Evolutionary conservation across 2,888 invertebrate genomes (phyloP).

Genomic region (Azorinus chamasolen): DNA sequence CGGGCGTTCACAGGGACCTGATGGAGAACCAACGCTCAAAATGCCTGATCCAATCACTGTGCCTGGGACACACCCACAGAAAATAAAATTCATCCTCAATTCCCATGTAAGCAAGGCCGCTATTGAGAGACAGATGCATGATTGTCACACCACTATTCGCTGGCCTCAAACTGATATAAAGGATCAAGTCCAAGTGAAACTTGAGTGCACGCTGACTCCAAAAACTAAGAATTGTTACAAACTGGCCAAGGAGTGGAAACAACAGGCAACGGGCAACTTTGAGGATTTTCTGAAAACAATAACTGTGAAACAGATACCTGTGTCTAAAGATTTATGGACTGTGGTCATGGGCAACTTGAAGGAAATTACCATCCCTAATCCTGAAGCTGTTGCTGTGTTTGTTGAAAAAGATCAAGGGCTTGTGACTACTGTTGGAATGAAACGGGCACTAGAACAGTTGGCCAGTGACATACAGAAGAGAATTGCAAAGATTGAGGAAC

Average conservation of each 20-base stretch:
- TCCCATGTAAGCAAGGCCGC: slow-evolving; percentile 9
- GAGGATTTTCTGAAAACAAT: slow-evolving; percentile 23
- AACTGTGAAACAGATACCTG: background rate
- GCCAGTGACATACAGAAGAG: slow-evolving; percentile 3
- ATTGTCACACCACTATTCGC: slow-evolving; percentile 6
- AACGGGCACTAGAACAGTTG: slow-evolving; percentile 1
- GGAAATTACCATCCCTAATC: slow-evolving; percentile 7
- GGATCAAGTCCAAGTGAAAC: slow-evolving; percentile 20
- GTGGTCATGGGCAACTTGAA: slow-evolving; percentile 8
- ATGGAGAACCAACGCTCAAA: slow-evolving; percentile 3
- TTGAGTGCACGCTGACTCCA: slow-evolving; percentile 49
- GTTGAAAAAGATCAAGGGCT: slow-evolving; percentile 8
- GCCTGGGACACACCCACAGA: slow-evolving; percentile 9
- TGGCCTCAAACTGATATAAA: slow-evolving; percentile 21
- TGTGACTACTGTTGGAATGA: slow-evolving; percentile 22
- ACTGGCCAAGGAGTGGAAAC: slow-evolving; percentile 53
- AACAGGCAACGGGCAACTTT: slow-evolving; percentile 31
- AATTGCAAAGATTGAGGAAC: slow-evolving; percentile 23
- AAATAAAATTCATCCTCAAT: slow-evolving; percentile 23
- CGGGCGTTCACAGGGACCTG: slow-evolving; percentile 8
- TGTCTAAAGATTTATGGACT: slow-evolving; percentile 6
- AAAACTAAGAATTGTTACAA: slow-evolving; percentile 43
- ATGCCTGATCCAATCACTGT: slow-evolving; percentile 22
- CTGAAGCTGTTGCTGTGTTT: slow-evolving; percentile 21
- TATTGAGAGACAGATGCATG: slow-evolving; percentile 1